A percentile compares a stretch with the other conserved stretches of the same genome.
Conservation (phyloP, 2,113 vertebrate genomes). For the Prinia subflava region DNA sequence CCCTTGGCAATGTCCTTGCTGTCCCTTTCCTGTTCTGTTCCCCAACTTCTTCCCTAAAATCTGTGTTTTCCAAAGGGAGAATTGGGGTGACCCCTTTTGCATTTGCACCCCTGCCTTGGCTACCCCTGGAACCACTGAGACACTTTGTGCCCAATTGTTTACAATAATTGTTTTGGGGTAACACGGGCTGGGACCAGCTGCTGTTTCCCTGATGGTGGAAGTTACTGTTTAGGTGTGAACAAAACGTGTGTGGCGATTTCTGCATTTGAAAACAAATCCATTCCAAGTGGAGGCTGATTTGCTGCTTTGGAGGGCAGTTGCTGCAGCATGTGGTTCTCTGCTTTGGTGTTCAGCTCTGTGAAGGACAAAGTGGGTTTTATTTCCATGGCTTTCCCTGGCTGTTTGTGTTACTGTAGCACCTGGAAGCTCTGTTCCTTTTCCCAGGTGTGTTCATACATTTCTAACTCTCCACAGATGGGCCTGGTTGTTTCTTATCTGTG, state of each 20-base stretch:
- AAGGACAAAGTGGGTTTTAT: neutral
- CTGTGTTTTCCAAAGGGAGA: neutral
- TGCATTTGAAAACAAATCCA: accelerated
- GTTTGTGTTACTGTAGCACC: neutral
- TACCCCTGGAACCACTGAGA: neutral
- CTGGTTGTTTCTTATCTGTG: neutral
- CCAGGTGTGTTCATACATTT: neutral
- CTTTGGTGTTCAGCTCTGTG: accelerated
- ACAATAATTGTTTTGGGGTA: neutral
- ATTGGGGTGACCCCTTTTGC: neutral
- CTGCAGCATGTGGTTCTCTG: neutral
- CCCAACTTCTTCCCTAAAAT: neutral
- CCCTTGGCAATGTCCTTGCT: neutral
- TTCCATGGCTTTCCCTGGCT: neutral
- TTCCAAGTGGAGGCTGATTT: neutral
- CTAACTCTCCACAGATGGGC: neutral
- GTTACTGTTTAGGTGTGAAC: neutral
- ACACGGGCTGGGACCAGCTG: accelerated
- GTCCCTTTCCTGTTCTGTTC: too few relatives aligned
- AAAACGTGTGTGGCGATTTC: accelerated
- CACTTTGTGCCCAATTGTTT: neutral
- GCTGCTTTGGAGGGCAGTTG: neutral
- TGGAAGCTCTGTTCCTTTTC: neutral
- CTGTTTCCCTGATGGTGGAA: accelerated
- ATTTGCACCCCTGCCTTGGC: accelerated